Conservation (phyloP, 2,113 vertebrate genomes). For the Panthera leo region DNA sequence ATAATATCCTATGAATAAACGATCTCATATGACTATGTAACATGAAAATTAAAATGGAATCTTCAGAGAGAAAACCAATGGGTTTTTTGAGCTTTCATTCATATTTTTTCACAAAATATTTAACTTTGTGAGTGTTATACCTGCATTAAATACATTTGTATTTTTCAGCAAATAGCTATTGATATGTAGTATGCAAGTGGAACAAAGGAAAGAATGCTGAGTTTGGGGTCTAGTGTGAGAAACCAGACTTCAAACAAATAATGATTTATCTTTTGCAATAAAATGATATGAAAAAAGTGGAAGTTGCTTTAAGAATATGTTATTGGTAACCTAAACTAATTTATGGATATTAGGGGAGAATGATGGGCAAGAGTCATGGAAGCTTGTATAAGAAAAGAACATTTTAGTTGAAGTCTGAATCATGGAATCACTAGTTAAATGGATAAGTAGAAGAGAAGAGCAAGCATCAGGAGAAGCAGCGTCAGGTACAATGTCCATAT, state of each 20-base stretch:
- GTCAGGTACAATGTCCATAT: background rate
- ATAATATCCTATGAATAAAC: constrained; percentile 9
- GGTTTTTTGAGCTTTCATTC: background rate
- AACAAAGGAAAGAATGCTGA: background rate
- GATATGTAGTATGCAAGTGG: background rate
- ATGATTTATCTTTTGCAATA: constrained; percentile 12
- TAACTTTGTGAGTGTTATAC: background rate
- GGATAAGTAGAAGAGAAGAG: background rate
- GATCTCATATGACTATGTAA: background rate
- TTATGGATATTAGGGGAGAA: background rate
- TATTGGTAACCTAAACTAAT: background rate
- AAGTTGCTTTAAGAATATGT: background rate
- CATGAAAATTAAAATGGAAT: constrained; percentile 22
- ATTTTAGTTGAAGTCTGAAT: background rate
- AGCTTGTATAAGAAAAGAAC: background rate
- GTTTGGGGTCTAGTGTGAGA: background rate
- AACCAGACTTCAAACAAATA: background rate
- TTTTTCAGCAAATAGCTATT: background rate
- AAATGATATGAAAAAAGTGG: background rate
- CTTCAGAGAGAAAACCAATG: background rate
- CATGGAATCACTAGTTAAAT: background rate
- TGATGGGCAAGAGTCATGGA: background rate
- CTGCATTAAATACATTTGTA: background rate
- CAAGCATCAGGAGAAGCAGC: background rate
- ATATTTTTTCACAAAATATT: background rate